phyloP scores from a whole-genome alignment of 1,140 invertebrate genomes.

The silkworm (Bombyx mori) region ASM3026992v2 NC_085107.1:13420001-13420500 shows the following conservation, averaged over 20 bases:
- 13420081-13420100: conserved; percentile 11
- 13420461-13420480: too few relatives aligned
- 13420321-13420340: too few relatives aligned
- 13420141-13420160: conserved; percentile 32
- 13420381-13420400: too few relatives aligned
- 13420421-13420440: too few relatives aligned
- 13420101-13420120: conserved; percentile 4
- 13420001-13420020: conserved; percentile 32
- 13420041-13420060: conserved; percentile 19
- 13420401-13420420: too few relatives aligned
- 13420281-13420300: too few relatives aligned
- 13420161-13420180: conserved; percentile 46
- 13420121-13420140: conserved; percentile 5
- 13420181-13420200: conserved; percentile 9
- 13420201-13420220: background rate
- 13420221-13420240: background rate
- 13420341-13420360: too few relatives aligned
- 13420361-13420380: too few relatives aligned
- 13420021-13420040: conserved; percentile 32
- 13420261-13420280: background rate
- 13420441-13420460: too few relatives aligned
- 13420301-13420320: too few relatives aligned
- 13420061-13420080: conserved; percentile 3
- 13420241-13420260: background rate
- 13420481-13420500: too few relatives aligned